Evolutionary conservation across 2,113 vertebrate species (phyloP).

Genomic region (Xyrauchen texanus): DNA sequence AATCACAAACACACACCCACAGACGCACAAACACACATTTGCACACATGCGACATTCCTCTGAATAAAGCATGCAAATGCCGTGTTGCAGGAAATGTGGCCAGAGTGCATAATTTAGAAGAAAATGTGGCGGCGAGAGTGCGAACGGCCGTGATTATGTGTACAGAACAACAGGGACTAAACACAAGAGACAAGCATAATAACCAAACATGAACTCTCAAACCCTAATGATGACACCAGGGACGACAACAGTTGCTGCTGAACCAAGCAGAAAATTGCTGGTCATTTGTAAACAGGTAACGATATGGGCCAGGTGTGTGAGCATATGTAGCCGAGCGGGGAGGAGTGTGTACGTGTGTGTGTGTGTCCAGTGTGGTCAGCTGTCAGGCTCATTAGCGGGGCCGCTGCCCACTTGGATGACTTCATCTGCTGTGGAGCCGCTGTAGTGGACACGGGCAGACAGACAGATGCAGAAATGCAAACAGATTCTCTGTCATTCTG

Average conservation of each 20-base stretch:
- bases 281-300: conserved; percentile 99
- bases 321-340: conserved; percentile 81
- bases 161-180: conserved; percentile 81
- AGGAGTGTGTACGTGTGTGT: conserved; percentile 27
- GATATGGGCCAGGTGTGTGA: conserved; percentile 86
- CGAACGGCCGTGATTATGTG: conserved; percentile 90
- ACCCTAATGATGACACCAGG: conserved; percentile 97
- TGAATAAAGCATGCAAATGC: conserved; percentile 58
- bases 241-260: conserved; percentile 92
- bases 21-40: background rate
- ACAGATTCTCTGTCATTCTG: background rate
- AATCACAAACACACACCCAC: conserved; percentile 30
- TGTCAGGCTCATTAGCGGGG: conserved; percentile 48
- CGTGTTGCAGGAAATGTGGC: conserved; percentile 72
- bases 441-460: background rate
- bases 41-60: conserved; percentile 32
- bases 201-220: conserved; percentile 92
- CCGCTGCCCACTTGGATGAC: conserved; percentile 43
- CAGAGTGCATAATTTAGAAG: conserved; percentile 93
- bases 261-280: conserved; percentile 95
- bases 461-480: background rate
- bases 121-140: conserved; percentile 86
- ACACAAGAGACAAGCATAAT: conserved; percentile 87
- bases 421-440: conserved; percentile 27
- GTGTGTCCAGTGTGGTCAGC: conserved; percentile 42